Evolutionary conservation across 2,797 vertebrate species (phyloP).

Genomic region (Uromys caudimaculatus): DNA sequence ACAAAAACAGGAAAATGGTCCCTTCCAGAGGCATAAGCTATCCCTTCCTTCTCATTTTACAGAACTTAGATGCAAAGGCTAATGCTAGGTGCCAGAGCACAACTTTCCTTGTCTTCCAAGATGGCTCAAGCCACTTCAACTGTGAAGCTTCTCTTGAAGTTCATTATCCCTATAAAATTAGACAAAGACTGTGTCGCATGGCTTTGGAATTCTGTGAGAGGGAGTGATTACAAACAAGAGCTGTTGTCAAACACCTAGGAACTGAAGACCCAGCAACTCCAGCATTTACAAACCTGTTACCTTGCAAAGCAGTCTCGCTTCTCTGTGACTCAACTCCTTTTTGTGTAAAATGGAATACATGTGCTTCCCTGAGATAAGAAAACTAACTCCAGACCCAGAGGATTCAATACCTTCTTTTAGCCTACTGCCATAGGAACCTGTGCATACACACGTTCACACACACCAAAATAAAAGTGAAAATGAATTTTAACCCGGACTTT

Average conservation of each 20-base stretch:
- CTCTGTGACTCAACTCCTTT: conserved; percentile 48
- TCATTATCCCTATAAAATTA: conserved; percentile 32
- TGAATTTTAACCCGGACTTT: neutral
- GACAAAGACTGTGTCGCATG: neutral
- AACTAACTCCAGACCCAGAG: neutral
- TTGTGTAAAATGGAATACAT: neutral
- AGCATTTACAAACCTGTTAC: conserved; percentile 20
- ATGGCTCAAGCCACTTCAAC: neutral
- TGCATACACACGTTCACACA: neutral
- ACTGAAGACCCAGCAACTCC: neutral
- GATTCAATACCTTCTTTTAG: neutral
- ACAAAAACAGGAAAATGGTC: conserved; percentile 28
- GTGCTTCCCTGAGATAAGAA: neutral
- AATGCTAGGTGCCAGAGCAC: neutral
- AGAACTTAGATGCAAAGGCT: conserved; percentile 49
- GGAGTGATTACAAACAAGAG: neutral
- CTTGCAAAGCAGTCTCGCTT: conserved; percentile 1
- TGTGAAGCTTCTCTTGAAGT: conserved; percentile 45
- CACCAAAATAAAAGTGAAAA: neutral
- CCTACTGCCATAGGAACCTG: neutral
- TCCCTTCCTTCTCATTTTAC: neutral
- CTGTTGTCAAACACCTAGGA: neutral
- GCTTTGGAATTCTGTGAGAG: conserved; percentile 35
- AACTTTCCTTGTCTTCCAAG: conserved; percentile 35
- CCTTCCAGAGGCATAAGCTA: neutral